A percentile compares a stretch with the other conserved stretches of the same genome.
phyloP scores from a whole-genome alignment of 2,113 vertebrate species.

The Semnornis frantzii region DNA sequence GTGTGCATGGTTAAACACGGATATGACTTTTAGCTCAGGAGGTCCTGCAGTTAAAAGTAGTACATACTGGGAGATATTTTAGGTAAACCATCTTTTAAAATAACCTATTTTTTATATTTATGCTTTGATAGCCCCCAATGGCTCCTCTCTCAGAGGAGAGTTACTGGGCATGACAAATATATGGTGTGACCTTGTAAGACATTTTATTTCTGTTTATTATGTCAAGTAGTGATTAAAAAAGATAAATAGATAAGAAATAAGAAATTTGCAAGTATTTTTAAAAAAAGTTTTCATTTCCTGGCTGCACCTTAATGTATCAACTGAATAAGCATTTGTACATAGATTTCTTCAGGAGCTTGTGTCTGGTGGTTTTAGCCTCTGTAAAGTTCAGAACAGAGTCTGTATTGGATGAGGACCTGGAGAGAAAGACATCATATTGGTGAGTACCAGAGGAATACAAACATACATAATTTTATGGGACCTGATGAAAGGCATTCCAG shows the following conservation, averaged over 20 bases:
- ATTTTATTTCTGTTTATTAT: background rate
- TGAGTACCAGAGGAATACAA: no score
- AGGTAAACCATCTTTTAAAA: background rate
- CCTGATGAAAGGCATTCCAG: no score
- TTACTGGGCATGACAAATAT: background rate
- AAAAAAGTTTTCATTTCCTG: background rate
- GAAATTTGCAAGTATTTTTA: background rate
- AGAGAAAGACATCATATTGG: no score
- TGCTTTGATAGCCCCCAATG: background rate
- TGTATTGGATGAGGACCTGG: background rate
- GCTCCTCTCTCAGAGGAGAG: background rate
- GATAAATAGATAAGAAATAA: background rate
- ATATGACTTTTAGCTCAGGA: background rate
- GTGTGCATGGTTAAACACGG: background rate
- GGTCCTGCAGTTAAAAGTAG: background rate
- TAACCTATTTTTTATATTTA: background rate
- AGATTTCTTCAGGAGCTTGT: background rate
- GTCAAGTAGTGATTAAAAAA: background rate
- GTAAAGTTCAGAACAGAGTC: background rate
- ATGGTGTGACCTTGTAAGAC: accelerated
- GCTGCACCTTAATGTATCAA: background rate
- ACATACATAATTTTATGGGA: no score
- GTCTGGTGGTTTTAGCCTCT: background rate
- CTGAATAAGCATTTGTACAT: background rate
- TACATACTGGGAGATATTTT: background rate